Evolutionary conservation across 2,888 invertebrate species (phyloP).

Genomic region (Buathra laborator): DNA sequence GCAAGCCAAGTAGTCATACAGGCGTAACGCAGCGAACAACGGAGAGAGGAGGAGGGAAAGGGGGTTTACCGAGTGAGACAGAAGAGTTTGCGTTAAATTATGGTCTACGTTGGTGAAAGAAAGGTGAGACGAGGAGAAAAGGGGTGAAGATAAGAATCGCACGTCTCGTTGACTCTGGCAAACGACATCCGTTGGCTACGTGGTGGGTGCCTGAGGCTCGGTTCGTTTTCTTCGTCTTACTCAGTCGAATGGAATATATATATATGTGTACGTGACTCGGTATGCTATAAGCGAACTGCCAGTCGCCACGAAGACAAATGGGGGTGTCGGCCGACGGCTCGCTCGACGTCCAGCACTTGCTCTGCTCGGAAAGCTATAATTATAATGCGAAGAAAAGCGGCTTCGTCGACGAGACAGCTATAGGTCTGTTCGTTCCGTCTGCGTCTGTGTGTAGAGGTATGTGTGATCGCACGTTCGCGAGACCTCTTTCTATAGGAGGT

Average conservation of each 20-base stretch:
- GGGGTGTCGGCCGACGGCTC: slow-evolving; percentile 86
- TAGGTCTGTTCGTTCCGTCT: slow-evolving; percentile 25
- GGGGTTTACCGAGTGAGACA: slow-evolving; percentile 43
- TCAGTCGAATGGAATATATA: slow-evolving; percentile 51
- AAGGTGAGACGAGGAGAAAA: slow-evolving; percentile 70
- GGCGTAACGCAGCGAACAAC: slow-evolving; percentile 39
- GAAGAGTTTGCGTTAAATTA: slow-evolving; percentile 73
- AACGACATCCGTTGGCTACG: slow-evolving; percentile 76
- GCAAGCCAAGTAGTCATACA: slow-evolving; percentile 38
- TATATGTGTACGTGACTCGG: slow-evolving; percentile 64
- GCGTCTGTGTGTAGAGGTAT: neutral
- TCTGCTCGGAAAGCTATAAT: slow-evolving; percentile 86
- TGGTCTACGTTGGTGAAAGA: slow-evolving; percentile 73
- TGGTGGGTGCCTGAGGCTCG: slow-evolving; percentile 74
- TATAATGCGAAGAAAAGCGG: slow-evolving; percentile 84
- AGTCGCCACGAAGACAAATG: slow-evolving; percentile 84
- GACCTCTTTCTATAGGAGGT: neutral
- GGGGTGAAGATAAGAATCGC: slow-evolving; percentile 79
- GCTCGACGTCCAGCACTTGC: slow-evolving; percentile 76
- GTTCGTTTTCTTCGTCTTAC: slow-evolving; percentile 56
- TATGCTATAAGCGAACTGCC: slow-evolving; percentile 75
- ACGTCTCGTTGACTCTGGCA: slow-evolving; percentile 76
- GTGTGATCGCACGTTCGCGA: neutral
- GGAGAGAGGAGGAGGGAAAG: no score
- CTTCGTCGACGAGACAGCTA: slow-evolving; percentile 61